These are phyloP conservation scores for Colius striatus DNA, from an alignment of 2,113 vertebrate genomes.

Conservation along the genomic window DNA sequence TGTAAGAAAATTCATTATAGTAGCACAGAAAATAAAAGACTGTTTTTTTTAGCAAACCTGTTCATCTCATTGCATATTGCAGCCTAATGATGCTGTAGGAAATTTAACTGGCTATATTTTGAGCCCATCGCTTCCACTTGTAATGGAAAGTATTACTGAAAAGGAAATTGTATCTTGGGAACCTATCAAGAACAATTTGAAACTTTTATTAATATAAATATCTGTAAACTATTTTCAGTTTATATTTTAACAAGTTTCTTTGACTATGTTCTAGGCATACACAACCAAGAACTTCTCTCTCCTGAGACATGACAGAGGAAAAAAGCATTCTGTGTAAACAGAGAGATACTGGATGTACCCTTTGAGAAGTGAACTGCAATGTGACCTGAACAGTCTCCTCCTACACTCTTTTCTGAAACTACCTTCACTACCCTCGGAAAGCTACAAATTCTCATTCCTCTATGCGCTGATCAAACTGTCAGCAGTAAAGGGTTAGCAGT, in stretches of 20 bases:
- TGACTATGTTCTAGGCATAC: neutral
- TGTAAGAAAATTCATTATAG: constrained; percentile 24
- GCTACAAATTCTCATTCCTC: neutral
- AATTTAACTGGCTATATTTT: neutral
- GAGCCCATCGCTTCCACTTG: neutral
- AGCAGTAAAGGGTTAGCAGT: neutral
- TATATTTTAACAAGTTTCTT: neutral
- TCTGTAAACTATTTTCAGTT: neutral
- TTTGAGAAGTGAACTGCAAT: neutral
- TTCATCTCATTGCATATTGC: neutral
- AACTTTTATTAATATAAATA: neutral
- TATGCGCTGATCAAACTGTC: neutral
- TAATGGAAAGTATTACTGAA: neutral
- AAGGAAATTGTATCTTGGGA: neutral
- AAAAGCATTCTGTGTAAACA: neutral
- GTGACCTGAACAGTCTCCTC: neutral
- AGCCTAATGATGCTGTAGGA: neutral
- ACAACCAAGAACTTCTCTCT: neutral
- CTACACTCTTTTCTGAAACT: neutral
- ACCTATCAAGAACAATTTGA: neutral
- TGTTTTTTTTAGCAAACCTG: neutral
- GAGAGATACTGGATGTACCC: neutral
- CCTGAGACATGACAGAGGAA: neutral
- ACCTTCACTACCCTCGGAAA: neutral
- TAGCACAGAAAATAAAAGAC: neutral